Percentiles rank a stretch among this genome's conserved stretches.
phyloP scores from a whole-genome alignment of 2,797 vertebrate species.

The Enoplosus armatus region DNA sequence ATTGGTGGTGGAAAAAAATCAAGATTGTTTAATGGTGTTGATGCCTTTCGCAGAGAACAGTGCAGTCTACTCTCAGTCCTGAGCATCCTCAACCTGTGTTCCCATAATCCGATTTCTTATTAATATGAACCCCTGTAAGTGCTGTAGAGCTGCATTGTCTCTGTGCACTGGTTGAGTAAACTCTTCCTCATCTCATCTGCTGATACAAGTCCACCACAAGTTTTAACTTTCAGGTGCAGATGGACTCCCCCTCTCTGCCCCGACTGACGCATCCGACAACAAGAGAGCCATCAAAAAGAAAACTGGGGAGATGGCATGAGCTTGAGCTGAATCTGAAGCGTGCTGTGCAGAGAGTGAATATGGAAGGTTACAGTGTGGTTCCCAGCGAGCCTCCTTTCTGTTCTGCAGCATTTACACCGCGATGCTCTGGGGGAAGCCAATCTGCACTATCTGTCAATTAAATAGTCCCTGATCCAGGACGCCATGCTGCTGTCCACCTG shows the following conservation, averaged over 20 bases:
- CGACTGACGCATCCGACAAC: not conserved
- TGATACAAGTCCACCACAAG: not conserved
- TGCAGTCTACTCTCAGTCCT: no score
- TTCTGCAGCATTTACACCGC: slow-evolving; percentile 38
- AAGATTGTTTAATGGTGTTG: not conserved
- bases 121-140: not conserved
- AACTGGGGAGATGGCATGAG: not conserved
- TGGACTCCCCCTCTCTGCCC: not conserved
- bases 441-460: slow-evolving; percentile 60
- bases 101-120: not conserved
- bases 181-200: not conserved
- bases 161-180: not conserved
- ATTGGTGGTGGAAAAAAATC: not conserved
- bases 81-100: not conserved
- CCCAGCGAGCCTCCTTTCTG: slow-evolving; percentile 16
- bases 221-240: slow-evolving; percentile 11
- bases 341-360: slow-evolving; percentile 24
- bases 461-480: slow-evolving; percentile 51
- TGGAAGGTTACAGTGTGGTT: slow-evolving; percentile 30
- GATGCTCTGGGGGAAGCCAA: slow-evolving; percentile 40
- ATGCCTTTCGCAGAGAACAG: not conserved
- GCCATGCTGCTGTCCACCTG: slow-evolving; percentile 56
- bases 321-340: slow-evolving; percentile 16
- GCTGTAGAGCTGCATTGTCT: not conserved
- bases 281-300: slow-evolving; percentile 29